Base-by-base conservation (phyloP, 2,113 vertebrate genomes). In the Spermophilus dauricus region DNA sequence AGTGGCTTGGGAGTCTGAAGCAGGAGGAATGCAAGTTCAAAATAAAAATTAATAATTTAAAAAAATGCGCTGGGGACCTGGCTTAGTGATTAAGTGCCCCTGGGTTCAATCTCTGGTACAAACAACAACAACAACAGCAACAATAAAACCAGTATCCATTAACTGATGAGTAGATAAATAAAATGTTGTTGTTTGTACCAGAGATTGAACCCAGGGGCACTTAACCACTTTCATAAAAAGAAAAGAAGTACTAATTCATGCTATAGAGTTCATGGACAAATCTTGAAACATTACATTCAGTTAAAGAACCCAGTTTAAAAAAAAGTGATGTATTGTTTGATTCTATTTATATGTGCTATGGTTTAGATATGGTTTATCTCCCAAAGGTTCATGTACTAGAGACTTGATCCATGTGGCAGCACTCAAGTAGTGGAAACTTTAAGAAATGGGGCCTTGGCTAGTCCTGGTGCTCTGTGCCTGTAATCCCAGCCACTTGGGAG, bases 191-290 rank as follows among this genome's bases (percentile, higher is more conserved):
- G 39, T 42, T 42, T 42, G 39, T 42, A 42, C 39, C 39, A 42
- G 39, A 42, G 39, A 42, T 42, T 42, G 39, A 42, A 42, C 39
- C 39, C 39, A 42, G 39, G 39, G 39, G 39, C 39, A 42, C 39
- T 42, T 42, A 42, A 42, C 39, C 39, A 42, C 39, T 42, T 42
- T 42, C 39, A 42, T 69, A 58, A 90, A 81, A 86, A 86, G 34
- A 90, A 75, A 86, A 53, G 61, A 86, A 93, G 26, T 65, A 67
- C 76, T 95, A 58, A 92, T 82, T 92, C 56, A 81, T 51, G 16
- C 56, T 89, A 78, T 20, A 72, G 63, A 28, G 34, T 85, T 45
- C 32, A 85, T 53, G n/a, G 56, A 22, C 22, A 8, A 58, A 58
- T 17, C 56, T 22, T 58, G 20, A 58, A 22, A 58, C 56, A 58